Evolutionary conservation across 1,140 invertebrate species (phyloP).

Genomic region (Penaeus indicus): DNA sequence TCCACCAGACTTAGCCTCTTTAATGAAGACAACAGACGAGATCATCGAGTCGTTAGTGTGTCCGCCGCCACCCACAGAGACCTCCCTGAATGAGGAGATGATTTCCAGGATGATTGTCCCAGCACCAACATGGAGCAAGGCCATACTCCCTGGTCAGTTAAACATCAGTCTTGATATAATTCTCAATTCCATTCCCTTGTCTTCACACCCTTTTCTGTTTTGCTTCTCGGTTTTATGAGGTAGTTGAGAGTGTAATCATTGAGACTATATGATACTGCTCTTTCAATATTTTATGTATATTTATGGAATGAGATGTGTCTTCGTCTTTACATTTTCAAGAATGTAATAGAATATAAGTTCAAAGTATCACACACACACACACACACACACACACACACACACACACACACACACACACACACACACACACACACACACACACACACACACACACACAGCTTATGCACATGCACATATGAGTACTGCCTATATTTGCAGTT

Average conservation of each 20-base stretch:
- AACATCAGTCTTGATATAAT: neutral
- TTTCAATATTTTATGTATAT: too few relatives aligned
- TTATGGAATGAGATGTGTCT: too few relatives aligned
- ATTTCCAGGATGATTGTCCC: constrained; percentile 96
- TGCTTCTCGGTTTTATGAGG: neutral
- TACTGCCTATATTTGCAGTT: neutral
- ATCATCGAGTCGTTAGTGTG: constrained; percentile 96
- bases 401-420: too few relatives aligned
- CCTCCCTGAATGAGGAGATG: constrained; percentile 94
- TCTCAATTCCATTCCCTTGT: constrained; percentile 4
- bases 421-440: too few relatives aligned
- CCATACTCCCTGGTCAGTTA: constrained; percentile 53
- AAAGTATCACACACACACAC: too few relatives aligned
- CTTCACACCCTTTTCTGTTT: constrained; percentile 50
- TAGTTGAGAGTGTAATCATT: too few relatives aligned
- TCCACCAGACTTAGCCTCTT: constrained; percentile 87
- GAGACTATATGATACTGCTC: too few relatives aligned
- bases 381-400: too few relatives aligned
- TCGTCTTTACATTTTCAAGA: too few relatives aligned
- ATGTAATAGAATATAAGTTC: too few relatives aligned
- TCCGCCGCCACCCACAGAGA: constrained; percentile 93
- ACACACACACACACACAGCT: neutral
- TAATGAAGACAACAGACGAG: constrained; percentile 87
- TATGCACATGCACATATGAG: neutral
- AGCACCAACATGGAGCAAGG: constrained; percentile 91